A percentile compares a stretch with the other conserved stretches of the same genome.
Conservation (phyloP, 1,140 invertebrate species). For the Drosophila littoralis region DNA sequence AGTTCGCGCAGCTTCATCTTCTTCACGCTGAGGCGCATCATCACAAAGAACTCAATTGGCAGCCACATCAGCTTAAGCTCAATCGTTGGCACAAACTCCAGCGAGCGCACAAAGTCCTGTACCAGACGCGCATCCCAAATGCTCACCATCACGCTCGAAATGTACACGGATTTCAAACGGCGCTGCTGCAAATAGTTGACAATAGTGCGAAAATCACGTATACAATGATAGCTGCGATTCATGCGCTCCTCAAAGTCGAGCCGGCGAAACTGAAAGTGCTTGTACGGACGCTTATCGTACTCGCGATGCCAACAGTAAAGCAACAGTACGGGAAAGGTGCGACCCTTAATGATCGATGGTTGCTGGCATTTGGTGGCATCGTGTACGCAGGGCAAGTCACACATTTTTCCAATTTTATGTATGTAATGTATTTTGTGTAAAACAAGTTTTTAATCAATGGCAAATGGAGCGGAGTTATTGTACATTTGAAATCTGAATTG, state of each 20-base stretch:
- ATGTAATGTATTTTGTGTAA: background rate
- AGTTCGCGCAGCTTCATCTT: constrained; percentile 52
- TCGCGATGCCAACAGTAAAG: constrained; percentile 77
- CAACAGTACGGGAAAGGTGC: constrained; percentile 49
- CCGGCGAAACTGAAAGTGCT: constrained; percentile 56
- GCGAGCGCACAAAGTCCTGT: constrained; percentile 47
- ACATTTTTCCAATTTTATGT: constrained; percentile 36
- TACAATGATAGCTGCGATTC: constrained; percentile 49
- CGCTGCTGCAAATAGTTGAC: constrained; percentile 55
- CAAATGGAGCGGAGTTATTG: constrained; percentile 2
- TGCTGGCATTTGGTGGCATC: background rate
- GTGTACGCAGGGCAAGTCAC: constrained; percentile 51
- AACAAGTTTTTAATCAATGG: constrained; percentile 31
- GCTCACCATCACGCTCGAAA: constrained; percentile 38
- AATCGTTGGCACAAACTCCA: constrained; percentile 35
- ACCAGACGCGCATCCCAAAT: constrained; percentile 44
- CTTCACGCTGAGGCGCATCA: constrained; percentile 47
- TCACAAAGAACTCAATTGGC: constrained; percentile 65
- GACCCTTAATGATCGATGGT: background rate
- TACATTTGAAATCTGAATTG: too few relatives aligned
- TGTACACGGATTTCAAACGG: constrained; percentile 25
- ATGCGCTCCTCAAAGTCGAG: constrained; percentile 71
- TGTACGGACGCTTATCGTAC: constrained; percentile 73
- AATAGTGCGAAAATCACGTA: constrained; percentile 59
- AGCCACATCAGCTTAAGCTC: constrained; percentile 64